phyloP scores from a whole-genome alignment of 2,888 invertebrate species.

The Drosophila anceps region DNA sequence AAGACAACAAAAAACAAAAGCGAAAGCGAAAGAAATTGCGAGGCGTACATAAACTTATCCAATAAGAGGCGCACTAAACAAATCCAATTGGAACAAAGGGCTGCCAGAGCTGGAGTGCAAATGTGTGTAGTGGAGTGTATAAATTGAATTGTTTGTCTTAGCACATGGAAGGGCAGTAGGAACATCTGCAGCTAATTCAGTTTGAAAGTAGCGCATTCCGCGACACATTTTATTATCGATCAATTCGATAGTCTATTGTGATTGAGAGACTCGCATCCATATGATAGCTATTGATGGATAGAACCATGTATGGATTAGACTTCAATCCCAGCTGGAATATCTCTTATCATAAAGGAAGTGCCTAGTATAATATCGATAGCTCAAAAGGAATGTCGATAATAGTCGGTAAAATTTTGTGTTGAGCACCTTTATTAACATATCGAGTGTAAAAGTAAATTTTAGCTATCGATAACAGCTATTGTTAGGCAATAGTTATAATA shows the following conservation, averaged over 20 bases:
- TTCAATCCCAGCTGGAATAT: too few species aligned
- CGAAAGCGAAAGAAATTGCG: slow-evolving; percentile 63
- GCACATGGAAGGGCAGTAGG: background rate
- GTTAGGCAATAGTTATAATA: too few species aligned
- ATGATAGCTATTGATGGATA: too few species aligned
- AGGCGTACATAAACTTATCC: slow-evolving; percentile 71
- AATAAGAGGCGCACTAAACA: slow-evolving; percentile 60
- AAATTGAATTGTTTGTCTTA: slow-evolving; percentile 62
- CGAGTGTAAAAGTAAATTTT: too few species aligned
- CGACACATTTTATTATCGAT: background rate
- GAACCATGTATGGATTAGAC: background rate
- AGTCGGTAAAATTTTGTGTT: too few species aligned
- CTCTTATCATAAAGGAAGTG: background rate
- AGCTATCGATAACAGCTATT: too few species aligned
- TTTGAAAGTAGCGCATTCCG: background rate
- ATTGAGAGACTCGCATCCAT: background rate
- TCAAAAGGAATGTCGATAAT: background rate
- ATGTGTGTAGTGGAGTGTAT: background rate
- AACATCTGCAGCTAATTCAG: slow-evolving; percentile 6
- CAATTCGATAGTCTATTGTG: too few species aligned
- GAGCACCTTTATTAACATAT: too few species aligned
- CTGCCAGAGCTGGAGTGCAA: background rate
- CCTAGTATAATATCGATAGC: background rate
- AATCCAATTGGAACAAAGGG: slow-evolving; percentile 53
- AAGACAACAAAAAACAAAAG: slow-evolving; percentile 48